A percentile compares a stretch with the other conserved stretches of the same genome.
Conservation (phyloP, 2,797 vertebrate species). For the Cynopterus sphinx region DNA sequence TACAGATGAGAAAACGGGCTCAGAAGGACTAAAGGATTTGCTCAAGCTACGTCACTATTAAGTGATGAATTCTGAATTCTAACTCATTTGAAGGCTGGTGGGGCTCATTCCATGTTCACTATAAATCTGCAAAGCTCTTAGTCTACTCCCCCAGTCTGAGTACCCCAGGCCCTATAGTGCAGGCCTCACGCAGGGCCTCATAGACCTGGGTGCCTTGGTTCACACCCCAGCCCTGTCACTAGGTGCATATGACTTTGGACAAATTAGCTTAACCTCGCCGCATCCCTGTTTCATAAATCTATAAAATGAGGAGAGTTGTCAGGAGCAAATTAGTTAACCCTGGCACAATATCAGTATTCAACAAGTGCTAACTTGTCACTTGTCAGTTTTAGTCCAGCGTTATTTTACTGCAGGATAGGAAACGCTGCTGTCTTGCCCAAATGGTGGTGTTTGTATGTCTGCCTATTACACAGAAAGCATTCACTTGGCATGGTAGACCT, state of each 20-base stretch:
- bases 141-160: neutral
- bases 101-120: too few species aligned
- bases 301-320: neutral
- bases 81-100: neutral
- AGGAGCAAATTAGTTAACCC: neutral
- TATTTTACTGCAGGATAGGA: neutral
- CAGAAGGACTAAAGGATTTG: neutral
- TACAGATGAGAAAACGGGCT: neutral
- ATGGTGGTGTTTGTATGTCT: neutral
- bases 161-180: neutral
- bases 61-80: neutral
- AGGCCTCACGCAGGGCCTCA: neutral
- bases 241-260: neutral
- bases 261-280: neutral
- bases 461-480: neutral
- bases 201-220: neutral
- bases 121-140: neutral
- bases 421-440: neutral
- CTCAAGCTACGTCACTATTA: neutral
- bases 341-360: neutral
- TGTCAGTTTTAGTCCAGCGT: neutral
- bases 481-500: neutral
- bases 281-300: neutral
- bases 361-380: neutral
- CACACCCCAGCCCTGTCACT: neutral